Percentiles rank a stretch among this genome's conserved stretches.
Evolutionary conservation across 2,797 vertebrate species (phyloP).

Genomic region (Bovichtus diacanthus): DNA sequence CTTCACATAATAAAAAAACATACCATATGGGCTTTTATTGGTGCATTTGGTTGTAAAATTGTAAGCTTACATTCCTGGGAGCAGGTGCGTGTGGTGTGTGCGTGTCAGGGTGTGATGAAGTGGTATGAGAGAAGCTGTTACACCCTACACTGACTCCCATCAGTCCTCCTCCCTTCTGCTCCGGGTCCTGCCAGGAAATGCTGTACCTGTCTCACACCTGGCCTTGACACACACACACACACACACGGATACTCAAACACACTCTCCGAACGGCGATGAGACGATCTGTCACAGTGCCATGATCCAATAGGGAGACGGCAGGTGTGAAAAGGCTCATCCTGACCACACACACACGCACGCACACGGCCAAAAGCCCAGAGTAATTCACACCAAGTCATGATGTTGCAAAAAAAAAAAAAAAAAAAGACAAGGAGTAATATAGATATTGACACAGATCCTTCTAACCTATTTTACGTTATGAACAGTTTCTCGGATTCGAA

Average conservation of each 20-base stretch:
- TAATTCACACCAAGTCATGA: conserved; percentile 69
- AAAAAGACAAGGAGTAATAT: no score
- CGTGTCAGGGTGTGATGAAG: conserved; percentile 47
- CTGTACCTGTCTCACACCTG: conserved; percentile 70
- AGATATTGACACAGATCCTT: not conserved
- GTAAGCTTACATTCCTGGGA: not conserved
- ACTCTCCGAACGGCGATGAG: conserved; percentile 23
- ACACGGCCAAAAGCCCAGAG: conserved; percentile 55
- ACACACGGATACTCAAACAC: conserved; percentile 32
- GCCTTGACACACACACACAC: conserved; percentile 29
- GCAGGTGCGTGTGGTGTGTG: conserved; percentile 18
- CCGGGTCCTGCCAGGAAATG: conserved; percentile 35
- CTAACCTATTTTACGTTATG: not conserved
- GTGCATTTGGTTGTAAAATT: conserved; percentile 30
- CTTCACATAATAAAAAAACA: conserved; percentile 23
- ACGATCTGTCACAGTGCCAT: conserved; percentile 63
- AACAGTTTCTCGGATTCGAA: conserved; percentile 10
- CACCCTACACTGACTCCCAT: conserved; percentile 53
- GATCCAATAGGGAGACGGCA: conserved; percentile 67
- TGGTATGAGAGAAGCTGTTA: conserved; percentile 44
- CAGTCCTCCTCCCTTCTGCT: conserved; percentile 46
- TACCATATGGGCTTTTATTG: not conserved
- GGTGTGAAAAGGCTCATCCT: conserved; percentile 78
- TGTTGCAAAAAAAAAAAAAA: conserved; percentile 36
- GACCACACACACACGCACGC: conserved; percentile 47